These are phyloP conservation scores for Balearica regulorum DNA, from an alignment of 2,797 vertebrate species.

Conservation along the genomic window DNA sequence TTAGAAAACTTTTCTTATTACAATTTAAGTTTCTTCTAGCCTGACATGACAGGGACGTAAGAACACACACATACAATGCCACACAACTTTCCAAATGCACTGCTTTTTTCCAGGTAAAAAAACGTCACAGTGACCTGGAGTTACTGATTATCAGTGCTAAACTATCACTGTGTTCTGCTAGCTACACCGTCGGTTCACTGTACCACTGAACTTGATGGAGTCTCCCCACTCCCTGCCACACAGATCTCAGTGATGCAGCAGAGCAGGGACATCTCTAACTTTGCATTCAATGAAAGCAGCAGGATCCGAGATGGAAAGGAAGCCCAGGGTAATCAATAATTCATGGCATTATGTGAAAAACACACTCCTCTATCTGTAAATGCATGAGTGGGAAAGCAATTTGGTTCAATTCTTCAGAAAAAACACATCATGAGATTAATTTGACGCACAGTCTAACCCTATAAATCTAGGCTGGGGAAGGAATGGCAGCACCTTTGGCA, in stretches of 20 bases:
- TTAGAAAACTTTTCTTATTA: background rate
- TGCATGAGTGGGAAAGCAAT: background rate
- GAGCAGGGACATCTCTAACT: background rate
- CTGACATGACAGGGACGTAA: too few relatives aligned
- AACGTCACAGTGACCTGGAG: background rate
- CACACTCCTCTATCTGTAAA: background rate
- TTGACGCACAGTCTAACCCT: fast-evolving
- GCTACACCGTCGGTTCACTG: background rate
- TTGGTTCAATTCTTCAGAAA: background rate
- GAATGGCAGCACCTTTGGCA: background rate
- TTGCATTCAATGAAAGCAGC: background rate
- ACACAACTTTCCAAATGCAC: background rate
- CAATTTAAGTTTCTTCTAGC: background rate
- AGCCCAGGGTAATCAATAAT: background rate
- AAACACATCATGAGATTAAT: background rate
- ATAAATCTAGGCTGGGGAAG: background rate
- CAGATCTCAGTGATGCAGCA: background rate
- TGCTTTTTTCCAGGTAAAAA: background rate
- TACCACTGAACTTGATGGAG: background rate
- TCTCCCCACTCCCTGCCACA: fast-evolving
- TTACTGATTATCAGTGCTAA: background rate
- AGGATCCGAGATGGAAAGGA: background rate
- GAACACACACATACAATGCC: background rate
- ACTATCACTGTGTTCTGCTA: background rate
- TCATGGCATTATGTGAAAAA: background rate